Evolutionary conservation across 2,113 vertebrate species (phyloP), one percentile per base, ranked within the genome.

Genomic region (Orycteropus afer): DNA sequence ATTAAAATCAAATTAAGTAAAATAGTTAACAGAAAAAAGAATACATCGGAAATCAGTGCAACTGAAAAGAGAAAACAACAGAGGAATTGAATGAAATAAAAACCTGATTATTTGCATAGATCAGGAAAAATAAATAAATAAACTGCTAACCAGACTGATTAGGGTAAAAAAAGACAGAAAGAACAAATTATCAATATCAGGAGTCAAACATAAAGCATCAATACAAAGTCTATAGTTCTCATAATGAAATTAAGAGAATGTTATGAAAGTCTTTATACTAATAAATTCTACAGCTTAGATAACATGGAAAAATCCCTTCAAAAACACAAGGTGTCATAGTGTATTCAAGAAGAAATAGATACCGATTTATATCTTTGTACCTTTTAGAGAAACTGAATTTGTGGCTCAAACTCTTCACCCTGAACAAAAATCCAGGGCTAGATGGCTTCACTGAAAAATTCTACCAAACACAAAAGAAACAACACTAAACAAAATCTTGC

Each of bases 1-100:
- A 92, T 69, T 55, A 77, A 80, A 86, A 89, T 12, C 55, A 87
- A 71, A n/a, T 32, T 53, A 89, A 86, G 25, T 45, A 40, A 90
- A 90, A 83, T 7, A 92, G 82, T 65, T 65, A 1, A 86, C 18
- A 69, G 23, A 45, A 76, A 45, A 71, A 81, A 77, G n/a, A 78
- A 37, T 53, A 61, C 1, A 96, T 4, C 25, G 47, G 11, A 86
- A 93, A 57, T 55, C 18, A 74, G 25, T 23, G 3, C 86, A 79
- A 22, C 0, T n/a, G 22, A 71, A 88, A 69, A 69, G 3, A 40
- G 22, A 65, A 86, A 86, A 93, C 6, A 57, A 51, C 8, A 37
- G 12, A 25, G 83, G 5, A 89, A 73, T 53, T 49, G 1, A 57
- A 34, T 61, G 12, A 71, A 61, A 67, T 53, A 14, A 73, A 91